These are phyloP conservation scores for Romanogobio albipinnatus DNA, from an alignment of 2,113 vertebrate genomes.

Conservation along the genomic window DNA sequence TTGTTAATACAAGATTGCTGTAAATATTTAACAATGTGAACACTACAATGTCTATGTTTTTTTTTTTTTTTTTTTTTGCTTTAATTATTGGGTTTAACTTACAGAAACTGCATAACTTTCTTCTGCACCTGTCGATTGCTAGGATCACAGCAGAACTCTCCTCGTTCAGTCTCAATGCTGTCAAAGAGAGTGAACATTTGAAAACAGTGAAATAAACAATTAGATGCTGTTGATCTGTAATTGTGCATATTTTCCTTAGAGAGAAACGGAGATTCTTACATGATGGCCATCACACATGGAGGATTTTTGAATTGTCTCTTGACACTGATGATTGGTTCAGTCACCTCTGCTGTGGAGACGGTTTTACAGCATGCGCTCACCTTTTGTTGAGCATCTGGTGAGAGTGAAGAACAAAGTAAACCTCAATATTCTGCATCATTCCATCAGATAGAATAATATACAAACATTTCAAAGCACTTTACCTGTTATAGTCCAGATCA, in stretches of 20 bases:
- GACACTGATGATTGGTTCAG: not conserved
- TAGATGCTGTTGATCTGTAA: not conserved
- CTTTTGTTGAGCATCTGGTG: not conserved
- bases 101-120: constrained; percentile 1
- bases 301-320: not conserved
- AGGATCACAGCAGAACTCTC: constrained; percentile 24
- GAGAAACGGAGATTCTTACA: constrained; percentile 24
- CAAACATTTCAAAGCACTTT: not conserved
- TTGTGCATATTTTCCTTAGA: not conserved
- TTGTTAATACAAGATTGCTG: too few species aligned
- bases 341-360: not conserved
- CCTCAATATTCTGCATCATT: not conserved
- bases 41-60: too few species aligned
- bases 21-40: too few species aligned
- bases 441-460: not conserved
- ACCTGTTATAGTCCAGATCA: constrained; percentile 45
- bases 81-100: not conserved
- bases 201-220: not conserved
- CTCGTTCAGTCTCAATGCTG: constrained; percentile 9
- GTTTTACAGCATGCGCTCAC: not conserved
- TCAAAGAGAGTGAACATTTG: not conserved
- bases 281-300: constrained; percentile 29
- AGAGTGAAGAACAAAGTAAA: not conserved
- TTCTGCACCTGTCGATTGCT: constrained; percentile 10
- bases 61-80: too few species aligned